Base-by-base conservation (phyloP, 2,888 invertebrate genomes). In the Scaptomyza reducta region DNA sequence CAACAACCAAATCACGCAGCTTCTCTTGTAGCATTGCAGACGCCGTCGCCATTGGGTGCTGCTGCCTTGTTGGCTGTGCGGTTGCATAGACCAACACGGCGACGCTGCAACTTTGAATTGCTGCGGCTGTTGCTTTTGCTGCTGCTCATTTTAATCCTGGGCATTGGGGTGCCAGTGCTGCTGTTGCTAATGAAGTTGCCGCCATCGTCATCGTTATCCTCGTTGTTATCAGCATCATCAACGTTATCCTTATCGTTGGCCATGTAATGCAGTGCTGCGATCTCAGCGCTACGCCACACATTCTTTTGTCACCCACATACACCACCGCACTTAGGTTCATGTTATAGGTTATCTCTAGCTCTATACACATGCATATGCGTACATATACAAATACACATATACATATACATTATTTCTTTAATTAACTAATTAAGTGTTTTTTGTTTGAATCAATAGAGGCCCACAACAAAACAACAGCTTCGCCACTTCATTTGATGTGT, bases 281-380 rank as follows among this genome's bases (percentile, higher is more conserved):
- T 71, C 65, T 71, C 71, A 65, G 70, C 49, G 57, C 54, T 51
- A 14, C 14, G 31, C 40, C 42, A 56, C 35, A 9, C 31, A 33
- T 35, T 50, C 22, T 22, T n/a, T 29, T n/a, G 44, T 44, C 35
- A 57, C 44, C 25, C 11, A 47, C 33, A 49, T 9, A 56, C 44
- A 71, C 76, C 81, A 79, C 79, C 81, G 76, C 81, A 74, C 67
- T 70, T 60, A 81, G 71, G 74, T 81, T 81, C 68, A 74, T 74
- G 56, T 74, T 60, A 47, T 68, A 72, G 53, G 35, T 57, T 64
- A 59, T 61, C 47, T 67, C 25, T 51, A 45, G 44, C 46, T 64
- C 46, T 57, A 50, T 45, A 47, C 22, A 55, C 58, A 72, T 55
- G 35, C 29, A 51, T 51, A 66, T 51, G 35, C 44, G 33, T 45